Conservation (phyloP, 2,888 invertebrate species). For the Cacoxenus indagator region DNA sequence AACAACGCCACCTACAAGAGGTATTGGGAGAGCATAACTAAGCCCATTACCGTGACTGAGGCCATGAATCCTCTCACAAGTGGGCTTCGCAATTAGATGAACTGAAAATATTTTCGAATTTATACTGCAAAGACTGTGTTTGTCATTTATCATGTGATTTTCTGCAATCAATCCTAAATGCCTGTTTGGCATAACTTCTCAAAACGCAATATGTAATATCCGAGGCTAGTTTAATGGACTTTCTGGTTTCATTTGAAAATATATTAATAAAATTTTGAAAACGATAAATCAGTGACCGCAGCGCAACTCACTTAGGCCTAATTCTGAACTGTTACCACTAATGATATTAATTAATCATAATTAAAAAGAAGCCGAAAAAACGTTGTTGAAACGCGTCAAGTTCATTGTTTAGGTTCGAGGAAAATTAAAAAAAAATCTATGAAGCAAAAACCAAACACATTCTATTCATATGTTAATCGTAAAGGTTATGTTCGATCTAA, state of each 20-base stretch:
- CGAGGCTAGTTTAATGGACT: too few species aligned
- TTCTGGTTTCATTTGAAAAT: not conserved
- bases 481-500: constrained; percentile 49
- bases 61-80: too few species aligned
- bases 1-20: too few species aligned
- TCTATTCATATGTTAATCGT: constrained; percentile 48
- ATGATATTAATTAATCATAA: constrained; percentile 3
- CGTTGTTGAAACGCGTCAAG: not conserved
- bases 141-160: too few species aligned
- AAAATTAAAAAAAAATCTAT: constrained; percentile 18
- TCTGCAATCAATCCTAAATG: too few species aligned
- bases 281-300: not conserved
- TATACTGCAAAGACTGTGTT: too few species aligned
- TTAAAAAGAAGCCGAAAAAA: not conserved
- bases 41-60: too few species aligned
- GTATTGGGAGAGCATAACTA: too few species aligned
- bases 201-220: too few species aligned
- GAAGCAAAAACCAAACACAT: not conserved
- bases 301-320: not conserved
- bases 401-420: constrained; percentile 8
- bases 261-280: not conserved
- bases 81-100: too few species aligned
- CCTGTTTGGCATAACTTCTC: too few species aligned
- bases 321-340: not conserved
- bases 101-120: too few species aligned